phyloP scores from a whole-genome alignment of 2,888 invertebrate species.

The Chelonus formosanus region DNA sequence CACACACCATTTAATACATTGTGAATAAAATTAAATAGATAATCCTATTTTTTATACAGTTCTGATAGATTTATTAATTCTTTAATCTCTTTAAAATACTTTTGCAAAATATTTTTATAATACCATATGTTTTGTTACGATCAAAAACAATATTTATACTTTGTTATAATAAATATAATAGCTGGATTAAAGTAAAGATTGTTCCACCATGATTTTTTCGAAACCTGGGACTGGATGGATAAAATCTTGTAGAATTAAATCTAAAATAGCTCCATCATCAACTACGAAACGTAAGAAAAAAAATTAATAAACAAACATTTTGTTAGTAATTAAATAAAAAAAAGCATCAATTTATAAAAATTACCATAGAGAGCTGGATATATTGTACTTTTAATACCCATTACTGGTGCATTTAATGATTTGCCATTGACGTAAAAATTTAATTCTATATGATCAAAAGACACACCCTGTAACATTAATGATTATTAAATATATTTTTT shows the following conservation, averaged over 20 bases:
- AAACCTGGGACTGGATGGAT: constrained; percentile 85
- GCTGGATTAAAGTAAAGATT: constrained; percentile 84
- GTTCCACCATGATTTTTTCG: constrained; percentile 96
- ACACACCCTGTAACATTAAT: constrained; percentile 75
- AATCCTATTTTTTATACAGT: no score
- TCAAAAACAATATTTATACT: no score
- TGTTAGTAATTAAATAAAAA: constrained; percentile 7
- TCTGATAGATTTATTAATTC: no score
- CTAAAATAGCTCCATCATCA: constrained; percentile 97
- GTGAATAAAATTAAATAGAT: no score
- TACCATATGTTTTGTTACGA: no score
- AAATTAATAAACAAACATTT: neutral
- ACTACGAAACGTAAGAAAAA: constrained; percentile 71
- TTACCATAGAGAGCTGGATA: constrained; percentile 94
- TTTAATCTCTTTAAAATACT: no score
- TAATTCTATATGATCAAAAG: constrained; percentile 95
- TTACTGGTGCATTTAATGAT: constrained; percentile 83
- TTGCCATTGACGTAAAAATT: constrained; percentile 95
- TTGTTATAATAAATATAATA: constrained; percentile 1
- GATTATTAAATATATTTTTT: constrained; percentile 7
- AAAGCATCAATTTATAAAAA: constrained; percentile 43
- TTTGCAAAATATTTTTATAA: no score
- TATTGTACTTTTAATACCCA: constrained; percentile 88
- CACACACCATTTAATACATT: no score
- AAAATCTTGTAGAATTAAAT: constrained; percentile 92